phyloP scores from a whole-genome alignment of 2,113 vertebrate genomes.

The Epinephelus fuscoguttatus region DNA sequence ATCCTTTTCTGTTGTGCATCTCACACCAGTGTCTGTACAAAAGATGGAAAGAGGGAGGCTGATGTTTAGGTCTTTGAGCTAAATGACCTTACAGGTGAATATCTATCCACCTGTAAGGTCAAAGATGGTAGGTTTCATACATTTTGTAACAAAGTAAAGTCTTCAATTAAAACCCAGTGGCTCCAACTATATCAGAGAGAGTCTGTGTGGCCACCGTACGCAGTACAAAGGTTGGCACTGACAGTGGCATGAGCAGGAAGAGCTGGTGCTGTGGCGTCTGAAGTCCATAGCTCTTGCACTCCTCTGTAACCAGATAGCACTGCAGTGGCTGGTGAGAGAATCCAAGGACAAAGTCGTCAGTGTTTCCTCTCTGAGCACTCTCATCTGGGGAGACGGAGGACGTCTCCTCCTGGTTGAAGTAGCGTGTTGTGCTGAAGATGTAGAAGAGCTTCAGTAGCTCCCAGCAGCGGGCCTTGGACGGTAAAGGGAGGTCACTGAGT shows the following conservation, averaged over 20 bases:
- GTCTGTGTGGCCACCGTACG: conserved; percentile 85
- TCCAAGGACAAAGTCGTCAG: conserved; percentile 85
- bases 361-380: conserved; percentile 25
- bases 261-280: conserved; percentile 88
- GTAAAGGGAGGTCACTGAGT: conserved; percentile 19
- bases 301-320: conserved; percentile 86
- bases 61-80: neutral
- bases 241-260: conserved; percentile 83
- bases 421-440: conserved; percentile 82
- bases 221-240: conserved; percentile 88
- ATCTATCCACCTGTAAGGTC: neutral
- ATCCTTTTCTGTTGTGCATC: neutral
- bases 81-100: conserved; percentile 13
- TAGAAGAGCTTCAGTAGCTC: conserved; percentile 89
- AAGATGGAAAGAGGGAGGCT: neutral
- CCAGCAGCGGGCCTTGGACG: conserved; percentile 80
- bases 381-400: conserved; percentile 56
- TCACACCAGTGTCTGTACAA: neutral
- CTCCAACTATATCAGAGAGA: conserved; percentile 75
- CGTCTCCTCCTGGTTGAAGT: conserved; percentile 86
- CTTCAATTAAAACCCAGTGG: conserved; percentile 78
- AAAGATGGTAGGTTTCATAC: neutral
- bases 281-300: conserved; percentile 86
- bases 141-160: neutral
- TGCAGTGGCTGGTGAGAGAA: conserved; percentile 83